These are phyloP conservation scores for Pachydiplax longipennis DNA, from an alignment of 2,888 invertebrate genomes.

Conservation along the genomic window DNA sequence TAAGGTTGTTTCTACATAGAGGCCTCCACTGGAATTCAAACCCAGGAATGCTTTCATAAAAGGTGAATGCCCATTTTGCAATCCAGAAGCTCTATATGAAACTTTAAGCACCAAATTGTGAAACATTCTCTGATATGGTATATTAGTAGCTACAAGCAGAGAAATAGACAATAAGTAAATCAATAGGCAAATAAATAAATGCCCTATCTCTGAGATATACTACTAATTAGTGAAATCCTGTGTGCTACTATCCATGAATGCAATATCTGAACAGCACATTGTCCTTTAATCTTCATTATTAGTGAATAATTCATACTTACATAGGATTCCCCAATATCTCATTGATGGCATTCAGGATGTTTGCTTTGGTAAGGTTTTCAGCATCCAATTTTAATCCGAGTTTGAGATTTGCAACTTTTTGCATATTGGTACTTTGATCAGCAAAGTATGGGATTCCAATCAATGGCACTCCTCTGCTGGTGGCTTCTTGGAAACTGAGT, in stretches of 20 bases:
- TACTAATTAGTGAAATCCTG: not conserved
- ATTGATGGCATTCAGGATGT: slow-evolving; percentile 26
- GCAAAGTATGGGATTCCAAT: slow-evolving; percentile 52
- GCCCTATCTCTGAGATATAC: no score
- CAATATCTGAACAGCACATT: not conserved
- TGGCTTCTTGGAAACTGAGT: slow-evolving; percentile 57
- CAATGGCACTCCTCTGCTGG: slow-evolving; percentile 52
- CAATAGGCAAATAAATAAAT: no score
- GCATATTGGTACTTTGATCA: slow-evolving; percentile 52
- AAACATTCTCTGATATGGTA: no score
- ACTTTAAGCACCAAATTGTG: no score
- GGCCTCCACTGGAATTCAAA: no score
- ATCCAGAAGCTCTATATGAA: no score
- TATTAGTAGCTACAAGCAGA: no score
- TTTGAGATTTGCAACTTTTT: slow-evolving; percentile 46
- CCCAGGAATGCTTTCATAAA: no score
- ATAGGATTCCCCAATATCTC: not conserved
- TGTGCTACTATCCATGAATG: not conserved
- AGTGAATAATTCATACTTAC: not conserved
- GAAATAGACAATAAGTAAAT: no score
- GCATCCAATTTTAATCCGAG: slow-evolving; percentile 50
- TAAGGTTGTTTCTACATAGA: no score
- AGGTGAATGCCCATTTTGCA: no score
- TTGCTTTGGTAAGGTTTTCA: slow-evolving; percentile 48
- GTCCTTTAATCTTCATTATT: not conserved